These are phyloP conservation scores for Melanotaenia trifasciata DNA, from an alignment of 2,797 vertebrate species.

Conservation along the genomic window DNA sequence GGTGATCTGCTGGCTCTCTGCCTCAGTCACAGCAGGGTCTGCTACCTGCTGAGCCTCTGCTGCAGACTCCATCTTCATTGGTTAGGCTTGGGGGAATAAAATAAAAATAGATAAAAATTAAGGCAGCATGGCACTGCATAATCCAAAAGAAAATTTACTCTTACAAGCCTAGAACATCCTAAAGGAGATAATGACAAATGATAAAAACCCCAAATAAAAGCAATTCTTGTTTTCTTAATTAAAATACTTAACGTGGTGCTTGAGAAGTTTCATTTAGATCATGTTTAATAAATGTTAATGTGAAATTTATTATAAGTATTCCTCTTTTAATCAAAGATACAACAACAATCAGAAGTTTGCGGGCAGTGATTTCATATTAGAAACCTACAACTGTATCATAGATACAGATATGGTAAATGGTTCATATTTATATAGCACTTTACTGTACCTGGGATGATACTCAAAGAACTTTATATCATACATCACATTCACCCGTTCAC, in stretches of 20 bases:
- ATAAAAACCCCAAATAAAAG: too few species aligned
- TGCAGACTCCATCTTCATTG: constrained; percentile 96
- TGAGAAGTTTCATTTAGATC: neutral
- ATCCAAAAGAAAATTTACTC: neutral
- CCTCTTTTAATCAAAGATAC: neutral
- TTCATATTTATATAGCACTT: too few species aligned
- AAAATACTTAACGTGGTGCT: neutral
- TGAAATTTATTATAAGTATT: neutral
- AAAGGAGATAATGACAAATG: too few species aligned
- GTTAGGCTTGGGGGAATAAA: constrained; percentile 82
- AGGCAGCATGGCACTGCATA: neutral
- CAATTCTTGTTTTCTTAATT: neutral
- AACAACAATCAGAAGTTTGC: neutral
- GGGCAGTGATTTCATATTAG: neutral
- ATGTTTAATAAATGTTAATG: neutral
- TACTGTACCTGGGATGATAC: too few species aligned
- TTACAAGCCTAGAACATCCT: neutral
- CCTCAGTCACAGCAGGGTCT: constrained; percentile 91
- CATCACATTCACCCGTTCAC: too few species aligned
- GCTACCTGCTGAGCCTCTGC: constrained; percentile 92
- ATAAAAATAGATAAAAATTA: neutral
- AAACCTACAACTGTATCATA: neutral
- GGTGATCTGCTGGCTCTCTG: constrained; percentile 92
- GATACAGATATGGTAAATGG: neutral
- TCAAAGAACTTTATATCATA: too few species aligned